phyloP scores from a whole-genome alignment of 2,888 invertebrate species.

The Dasypogon diadema region DNA sequence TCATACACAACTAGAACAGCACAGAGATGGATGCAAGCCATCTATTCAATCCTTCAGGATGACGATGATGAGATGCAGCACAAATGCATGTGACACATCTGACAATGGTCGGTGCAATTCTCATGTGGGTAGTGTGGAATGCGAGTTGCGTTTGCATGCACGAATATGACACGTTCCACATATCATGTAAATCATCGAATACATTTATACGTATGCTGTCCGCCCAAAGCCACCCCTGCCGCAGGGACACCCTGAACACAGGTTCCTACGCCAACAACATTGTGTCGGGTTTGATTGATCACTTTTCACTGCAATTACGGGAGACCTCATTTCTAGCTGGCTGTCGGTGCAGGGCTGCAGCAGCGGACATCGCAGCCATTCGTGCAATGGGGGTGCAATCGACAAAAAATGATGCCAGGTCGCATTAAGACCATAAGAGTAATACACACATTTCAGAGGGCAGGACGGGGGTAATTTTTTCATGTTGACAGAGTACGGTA shows the following conservation, averaged over 20 bases:
- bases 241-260: conserved; percentile 12
- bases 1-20: conserved; percentile 18
- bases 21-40: conserved; percentile 3
- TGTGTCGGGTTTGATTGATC: conserved; percentile 50
- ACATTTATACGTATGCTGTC: conserved; percentile 15
- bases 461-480: conserved; percentile 9
- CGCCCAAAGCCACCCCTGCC: background rate
- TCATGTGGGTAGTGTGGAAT: conserved; percentile 30
- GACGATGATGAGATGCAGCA: conserved; percentile 46
- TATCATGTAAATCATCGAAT: conserved; percentile 45
- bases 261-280: conserved; percentile 34
- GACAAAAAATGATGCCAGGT: conserved; percentile 32
- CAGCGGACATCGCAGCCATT: background rate
- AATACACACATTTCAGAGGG: conserved; percentile 14
- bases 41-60: conserved; percentile 6
- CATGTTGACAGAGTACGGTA: conserved; percentile 32
- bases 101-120: conserved; percentile 33
- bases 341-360: background rate
- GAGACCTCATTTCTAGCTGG: conserved; percentile 32
- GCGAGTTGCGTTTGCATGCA: background rate
- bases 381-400: conserved; percentile 3
- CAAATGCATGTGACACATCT: conserved; percentile 32
- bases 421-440: conserved; percentile 26
- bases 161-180: conserved; percentile 44
- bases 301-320: conserved; percentile 45